Evolutionary conservation across 2,113 vertebrate genomes (phyloP).

Genomic region (Toxotes jaculatrix): DNA sequence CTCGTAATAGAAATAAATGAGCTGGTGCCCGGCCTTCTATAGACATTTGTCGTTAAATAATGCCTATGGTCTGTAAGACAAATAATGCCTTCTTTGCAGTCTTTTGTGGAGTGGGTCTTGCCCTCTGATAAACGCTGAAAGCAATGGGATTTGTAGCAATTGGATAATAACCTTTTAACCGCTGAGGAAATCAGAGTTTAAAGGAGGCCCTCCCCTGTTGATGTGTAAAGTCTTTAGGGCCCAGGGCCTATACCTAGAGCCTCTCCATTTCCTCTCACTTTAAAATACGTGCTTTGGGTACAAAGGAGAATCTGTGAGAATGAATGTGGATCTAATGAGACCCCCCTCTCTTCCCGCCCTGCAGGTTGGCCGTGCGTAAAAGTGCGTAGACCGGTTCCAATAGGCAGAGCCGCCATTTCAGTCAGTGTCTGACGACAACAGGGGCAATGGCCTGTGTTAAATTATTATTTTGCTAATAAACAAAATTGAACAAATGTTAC

Average conservation of each 20-base stretch:
- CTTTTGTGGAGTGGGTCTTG: slow-evolving; percentile 72
- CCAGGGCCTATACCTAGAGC: slow-evolving; percentile 66
- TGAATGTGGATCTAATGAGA: slow-evolving; percentile 52
- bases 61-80: slow-evolving; percentile 40
- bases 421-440: not conserved
- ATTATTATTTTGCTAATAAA: slow-evolving; percentile 27
- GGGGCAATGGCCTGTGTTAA: not conserved
- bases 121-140: slow-evolving; percentile 79
- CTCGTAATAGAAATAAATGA: slow-evolving; percentile 8
- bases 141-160: slow-evolving; percentile 53
- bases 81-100: slow-evolving; percentile 56
- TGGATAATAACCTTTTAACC: slow-evolving; percentile 72
- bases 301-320: slow-evolving; percentile 57
- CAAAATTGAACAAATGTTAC: not conserved
- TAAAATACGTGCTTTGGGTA: slow-evolving; percentile 70
- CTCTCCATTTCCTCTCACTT: slow-evolving; percentile 69
- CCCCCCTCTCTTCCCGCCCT: slow-evolving; percentile 38
- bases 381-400: slow-evolving; percentile 27
- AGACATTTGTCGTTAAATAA: slow-evolving; percentile 25
- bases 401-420: slow-evolving; percentile 33
- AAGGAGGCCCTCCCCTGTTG: slow-evolving; percentile 63
- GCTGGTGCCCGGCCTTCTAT: slow-evolving; percentile 5
- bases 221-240: slow-evolving; percentile 63
- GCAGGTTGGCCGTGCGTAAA: slow-evolving; percentile 63
- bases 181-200: slow-evolving; percentile 75